Percentiles rank a stretch among this genome's conserved stretches.
Evolutionary conservation across 2,113 vertebrate species (phyloP).

Genomic region (Bothrops jararaca): DNA sequence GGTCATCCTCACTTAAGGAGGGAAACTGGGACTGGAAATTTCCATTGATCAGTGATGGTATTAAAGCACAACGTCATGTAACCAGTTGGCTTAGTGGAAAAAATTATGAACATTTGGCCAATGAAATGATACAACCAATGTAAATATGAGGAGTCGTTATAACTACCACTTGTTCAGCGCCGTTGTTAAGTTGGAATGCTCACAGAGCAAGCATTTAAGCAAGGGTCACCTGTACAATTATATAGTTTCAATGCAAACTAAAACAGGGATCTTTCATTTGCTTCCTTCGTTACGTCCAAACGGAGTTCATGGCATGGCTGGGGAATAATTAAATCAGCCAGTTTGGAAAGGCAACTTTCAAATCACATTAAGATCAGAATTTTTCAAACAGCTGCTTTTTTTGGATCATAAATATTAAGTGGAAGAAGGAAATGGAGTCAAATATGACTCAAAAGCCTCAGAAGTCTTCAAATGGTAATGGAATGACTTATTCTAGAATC

Average conservation of each 20-base stretch:
- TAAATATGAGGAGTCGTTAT: background rate
- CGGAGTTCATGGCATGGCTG: background rate
- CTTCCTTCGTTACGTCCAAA: background rate
- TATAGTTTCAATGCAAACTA: background rate
- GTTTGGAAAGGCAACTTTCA: background rate
- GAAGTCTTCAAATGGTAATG: background rate
- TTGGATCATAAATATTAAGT: background rate
- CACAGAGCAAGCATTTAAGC: background rate
- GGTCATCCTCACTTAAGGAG: background rate
- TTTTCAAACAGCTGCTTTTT: background rate
- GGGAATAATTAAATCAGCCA: background rate
- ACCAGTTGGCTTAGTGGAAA: background rate
- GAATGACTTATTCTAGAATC: background rate
- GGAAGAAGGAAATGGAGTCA: background rate
- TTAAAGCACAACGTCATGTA: background rate
- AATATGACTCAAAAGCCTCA: background rate
- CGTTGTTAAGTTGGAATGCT: background rate
- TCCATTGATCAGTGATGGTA: background rate
- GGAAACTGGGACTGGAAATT: background rate
- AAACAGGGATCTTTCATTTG: background rate
- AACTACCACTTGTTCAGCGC: background rate
- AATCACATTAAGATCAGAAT: background rate
- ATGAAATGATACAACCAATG: background rate
- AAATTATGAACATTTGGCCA: background rate
- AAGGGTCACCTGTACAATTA: background rate